Base-by-base conservation (phyloP, 1,140 invertebrate genomes). In the Megalonaias nervosa region DNA sequence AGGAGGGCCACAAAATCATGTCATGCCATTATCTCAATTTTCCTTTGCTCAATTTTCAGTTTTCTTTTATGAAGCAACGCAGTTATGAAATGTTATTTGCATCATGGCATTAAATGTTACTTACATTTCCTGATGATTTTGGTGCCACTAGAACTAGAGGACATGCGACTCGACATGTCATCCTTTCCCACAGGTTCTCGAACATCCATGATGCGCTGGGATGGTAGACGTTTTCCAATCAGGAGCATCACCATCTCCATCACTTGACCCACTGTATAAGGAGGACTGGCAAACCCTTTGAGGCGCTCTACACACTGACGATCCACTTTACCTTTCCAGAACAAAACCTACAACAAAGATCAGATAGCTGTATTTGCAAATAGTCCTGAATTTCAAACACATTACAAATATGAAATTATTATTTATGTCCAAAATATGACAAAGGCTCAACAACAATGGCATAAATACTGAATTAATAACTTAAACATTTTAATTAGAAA, bases 171-270 rank as follows among this genome's bases (percentile, higher is more conserved):
- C n/a, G 86, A 88, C 80, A 87, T 81, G 17, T 90, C 89, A 56
- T 87, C 86, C 59, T 81, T 83, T 61, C 71, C 71, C 16, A 77
- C 65, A 16, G 58, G 57, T 26, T 86, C 85, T 17, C 80, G 75
- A 12, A 79, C 74, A 65, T 87, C 86, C 31, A 74, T 74, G 31
- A 88, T 80, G 55, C 88, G 75, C 78, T 89, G 88, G n/a, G 85
- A 85, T 38, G 88, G 87, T 58, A 89, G 78, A 21, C 87, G 85
- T 71, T 90, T 90, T 1, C 89, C 90, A 73, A 90, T 89, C 58
- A 91, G 79, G 38, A 85, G 88, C 87, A 90, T 89, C n/a, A 90
- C 85, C 90, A 91, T 91, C 79, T 91, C 90, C 87, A 91, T 90
- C 69, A 91, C 87, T 67, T 89, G 87, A 13, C 89, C 89, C 16